Evolutionary conservation across 2,888 invertebrate genomes (phyloP), one percentile per base, ranked within the genome.

Genomic region (Volucella zonaria): DNA sequence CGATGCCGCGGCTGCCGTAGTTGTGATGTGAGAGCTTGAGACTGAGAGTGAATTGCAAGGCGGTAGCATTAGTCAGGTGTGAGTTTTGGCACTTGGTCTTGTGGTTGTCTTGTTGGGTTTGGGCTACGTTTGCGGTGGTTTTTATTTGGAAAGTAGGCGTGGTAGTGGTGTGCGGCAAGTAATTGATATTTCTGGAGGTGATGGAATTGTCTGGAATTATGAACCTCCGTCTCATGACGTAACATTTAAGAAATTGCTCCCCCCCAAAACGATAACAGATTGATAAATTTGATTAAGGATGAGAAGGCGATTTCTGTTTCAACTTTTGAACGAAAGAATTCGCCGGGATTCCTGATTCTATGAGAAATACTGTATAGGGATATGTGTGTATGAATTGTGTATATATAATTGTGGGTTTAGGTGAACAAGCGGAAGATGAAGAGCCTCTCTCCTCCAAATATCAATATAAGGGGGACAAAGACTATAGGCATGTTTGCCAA

Each of bases 61-160:
- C 83, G 81, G 85, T 81, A 85, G 85, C 85, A 85, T 85, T 85
- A 85, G 81, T 85, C 85, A 85, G 85, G 85, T 81, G 85, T 85
- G 76, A 85, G 81, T 81, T 85, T 81, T 81, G 76, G 81, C 85
- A 85, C 85, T 85, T 85, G 85, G 76, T 61, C 47, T 61, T 70
- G 70, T 66, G 70, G 70, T 40, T 70, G 54, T 54, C 56, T 71
- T 43, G 58, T 71, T 70, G 45, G 23, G 54, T 58, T 42, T 18
- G 15, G 15, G 61, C 43, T 45, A 47, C 15, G 2, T 11, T 8
- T 58, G 58, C 64, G 71, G 67, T 56, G 61, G 67, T 59, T 80
- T 80, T 68, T 79, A 79, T 81, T 81, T 80, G 76, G 67, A 66
- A 68, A 76, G 70, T 52, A 80, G 85, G 81, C 85, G 85, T 85